These are phyloP conservation scores for Smutsia gigantea DNA, from an alignment of 2,797 vertebrate species.

Conservation along the genomic window DNA sequence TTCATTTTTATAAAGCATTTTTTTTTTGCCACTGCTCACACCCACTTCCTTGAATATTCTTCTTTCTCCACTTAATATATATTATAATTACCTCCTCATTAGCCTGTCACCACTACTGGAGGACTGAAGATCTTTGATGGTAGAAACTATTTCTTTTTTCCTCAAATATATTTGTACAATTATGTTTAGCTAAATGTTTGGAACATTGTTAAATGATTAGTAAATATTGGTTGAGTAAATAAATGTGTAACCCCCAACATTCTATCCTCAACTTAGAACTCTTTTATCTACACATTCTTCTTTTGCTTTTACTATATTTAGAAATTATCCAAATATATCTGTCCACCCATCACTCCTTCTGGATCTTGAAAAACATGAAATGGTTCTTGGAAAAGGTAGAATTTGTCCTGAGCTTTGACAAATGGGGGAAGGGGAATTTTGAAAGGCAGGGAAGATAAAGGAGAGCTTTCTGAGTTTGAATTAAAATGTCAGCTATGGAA, in stretches of 20 bases:
- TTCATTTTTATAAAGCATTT: background rate
- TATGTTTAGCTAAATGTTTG: background rate
- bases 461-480: background rate
- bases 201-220: background rate
- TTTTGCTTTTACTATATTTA: background rate
- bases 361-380: background rate
- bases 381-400: background rate
- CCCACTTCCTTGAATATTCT: background rate
- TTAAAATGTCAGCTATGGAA: background rate
- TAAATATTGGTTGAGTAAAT: background rate
- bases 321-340: background rate
- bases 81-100: background rate
- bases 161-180: conserved; percentile 2
- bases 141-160: background rate
- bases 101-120: background rate
- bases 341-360: background rate
- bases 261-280: background rate
- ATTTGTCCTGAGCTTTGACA: conserved; percentile 34
- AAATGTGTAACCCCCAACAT: background rate
- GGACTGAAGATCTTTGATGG: background rate
- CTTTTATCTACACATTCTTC: background rate
- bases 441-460: conserved; percentile 16
- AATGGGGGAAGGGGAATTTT: background rate
- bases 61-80: background rate
- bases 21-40: background rate